A percentile compares a stretch with the other conserved stretches of the same genome.
phyloP scores from a whole-genome alignment of 2,113 vertebrate species.

The Felis chaus region DNA sequence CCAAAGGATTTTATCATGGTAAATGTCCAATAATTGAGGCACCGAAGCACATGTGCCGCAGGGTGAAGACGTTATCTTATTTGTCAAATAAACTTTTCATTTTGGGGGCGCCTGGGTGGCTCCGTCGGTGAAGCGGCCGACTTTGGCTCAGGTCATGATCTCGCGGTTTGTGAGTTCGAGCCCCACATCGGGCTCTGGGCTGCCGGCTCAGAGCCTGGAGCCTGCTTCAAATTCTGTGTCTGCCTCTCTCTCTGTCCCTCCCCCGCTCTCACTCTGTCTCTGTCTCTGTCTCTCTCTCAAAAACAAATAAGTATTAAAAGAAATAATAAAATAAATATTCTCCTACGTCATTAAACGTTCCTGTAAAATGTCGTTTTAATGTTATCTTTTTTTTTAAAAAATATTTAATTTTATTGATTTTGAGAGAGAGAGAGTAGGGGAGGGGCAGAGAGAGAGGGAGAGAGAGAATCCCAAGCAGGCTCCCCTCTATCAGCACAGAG shows the following conservation, averaged over 20 bases:
- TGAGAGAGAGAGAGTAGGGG: background rate
- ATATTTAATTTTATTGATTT: background rate
- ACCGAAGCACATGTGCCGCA: background rate
- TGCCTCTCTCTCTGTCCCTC: too few relatives aligned
- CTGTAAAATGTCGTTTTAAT: background rate
- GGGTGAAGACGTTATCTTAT: background rate
- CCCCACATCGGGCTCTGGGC: too few relatives aligned
- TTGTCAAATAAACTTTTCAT: background rate
- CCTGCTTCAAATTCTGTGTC: too few relatives aligned
- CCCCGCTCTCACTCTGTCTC: too few relatives aligned
- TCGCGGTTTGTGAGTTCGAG: too few relatives aligned
- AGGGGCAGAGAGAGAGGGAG: background rate
- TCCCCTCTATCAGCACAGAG: background rate
- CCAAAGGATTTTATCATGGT: background rate
- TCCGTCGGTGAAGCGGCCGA: too few relatives aligned
- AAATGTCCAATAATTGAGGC: background rate
- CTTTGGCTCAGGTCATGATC: too few relatives aligned
- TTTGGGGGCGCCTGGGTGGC: background rate
- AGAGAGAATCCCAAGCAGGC: background rate
- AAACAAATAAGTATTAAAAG: too few relatives aligned
- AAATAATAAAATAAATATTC: too few relatives aligned
- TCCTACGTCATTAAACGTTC: background rate
- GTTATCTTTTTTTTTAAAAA: background rate
- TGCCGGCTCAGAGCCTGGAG: too few relatives aligned
- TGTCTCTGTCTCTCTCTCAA: too few relatives aligned